phyloP scores from a whole-genome alignment of 2,888 invertebrate species.

The Gymnoscelis rufifasciata region DNA sequence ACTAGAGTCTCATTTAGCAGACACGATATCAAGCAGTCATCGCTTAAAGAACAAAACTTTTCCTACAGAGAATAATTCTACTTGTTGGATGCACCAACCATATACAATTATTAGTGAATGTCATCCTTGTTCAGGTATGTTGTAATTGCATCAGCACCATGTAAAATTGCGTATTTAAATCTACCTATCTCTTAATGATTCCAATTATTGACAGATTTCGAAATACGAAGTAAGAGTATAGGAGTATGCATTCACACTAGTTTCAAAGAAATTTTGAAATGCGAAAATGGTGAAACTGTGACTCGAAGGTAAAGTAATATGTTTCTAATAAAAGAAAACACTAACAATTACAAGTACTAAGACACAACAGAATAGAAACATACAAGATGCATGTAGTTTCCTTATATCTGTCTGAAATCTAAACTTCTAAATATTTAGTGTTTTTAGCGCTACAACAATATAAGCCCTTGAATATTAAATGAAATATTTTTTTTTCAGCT shows the following conservation, averaged over 20 bases:
- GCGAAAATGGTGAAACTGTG: constrained; percentile 88
- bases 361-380: too few species aligned
- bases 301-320: constrained; percentile 81
- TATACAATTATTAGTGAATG: constrained; percentile 87
- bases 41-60: constrained; percentile 81
- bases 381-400: too few species aligned
- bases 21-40: constrained; percentile 77
- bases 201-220: constrained; percentile 78
- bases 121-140: constrained; percentile 91
- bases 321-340: background rate
- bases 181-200: background rate
- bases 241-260: constrained; percentile 90
- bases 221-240: constrained; percentile 88
- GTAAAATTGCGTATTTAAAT: too few species aligned
- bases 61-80: constrained; percentile 87
- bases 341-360: too few species aligned
- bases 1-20: constrained; percentile 85
- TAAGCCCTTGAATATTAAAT: too few species aligned
- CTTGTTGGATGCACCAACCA: constrained; percentile 86
- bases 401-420: too few species aligned
- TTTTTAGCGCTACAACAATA: too few species aligned
- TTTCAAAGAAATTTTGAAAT: constrained; percentile 89
- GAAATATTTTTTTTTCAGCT: constrained; percentile 77
- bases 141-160: too few species aligned
- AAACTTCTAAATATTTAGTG: too few species aligned